These are phyloP conservation scores for Spodoptera exigua DNA, from an alignment of 2,888 invertebrate genomes.

Conservation along the genomic window DNA sequence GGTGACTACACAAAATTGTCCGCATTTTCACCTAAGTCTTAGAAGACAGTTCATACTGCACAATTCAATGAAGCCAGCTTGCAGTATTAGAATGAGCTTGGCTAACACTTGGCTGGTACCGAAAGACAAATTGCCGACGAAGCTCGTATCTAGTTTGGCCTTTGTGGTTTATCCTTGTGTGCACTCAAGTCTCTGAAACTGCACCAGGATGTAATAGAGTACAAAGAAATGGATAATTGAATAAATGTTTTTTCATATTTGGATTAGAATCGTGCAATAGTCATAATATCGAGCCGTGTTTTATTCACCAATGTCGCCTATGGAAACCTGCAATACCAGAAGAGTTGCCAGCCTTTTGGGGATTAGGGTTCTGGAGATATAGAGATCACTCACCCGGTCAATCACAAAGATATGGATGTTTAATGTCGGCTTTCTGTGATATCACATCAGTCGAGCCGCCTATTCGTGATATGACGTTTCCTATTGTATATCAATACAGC, in stretches of 20 bases:
- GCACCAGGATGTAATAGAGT: background rate
- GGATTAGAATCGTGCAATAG: too few species aligned
- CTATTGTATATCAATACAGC: conserved; percentile 11
- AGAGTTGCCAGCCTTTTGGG: too few species aligned
- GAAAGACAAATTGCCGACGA: conserved; percentile 32
- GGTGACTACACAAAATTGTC: background rate
- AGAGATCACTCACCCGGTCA: too few species aligned
- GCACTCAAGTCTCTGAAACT: conserved; percentile 6
- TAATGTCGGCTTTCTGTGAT: too few species aligned
- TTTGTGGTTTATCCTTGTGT: conserved; percentile 4
- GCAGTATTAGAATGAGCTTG: conserved; percentile 1
- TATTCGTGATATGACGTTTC: too few species aligned
- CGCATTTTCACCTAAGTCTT: background rate
- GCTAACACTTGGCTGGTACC: conserved; percentile 11
- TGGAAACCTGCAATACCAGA: too few species aligned
- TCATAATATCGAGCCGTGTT: too few species aligned
- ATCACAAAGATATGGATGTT: too few species aligned
- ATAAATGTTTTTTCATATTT: background rate
- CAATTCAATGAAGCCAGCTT: background rate
- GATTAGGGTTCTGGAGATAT: too few species aligned
- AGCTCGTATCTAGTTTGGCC: conserved; percentile 18
- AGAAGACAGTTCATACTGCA: background rate
- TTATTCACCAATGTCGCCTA: too few species aligned
- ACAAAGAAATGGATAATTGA: background rate
- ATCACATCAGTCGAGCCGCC: too few species aligned